Base-by-base conservation (phyloP, 2,113 vertebrate species). In the Mobula hypostoma region DNA sequence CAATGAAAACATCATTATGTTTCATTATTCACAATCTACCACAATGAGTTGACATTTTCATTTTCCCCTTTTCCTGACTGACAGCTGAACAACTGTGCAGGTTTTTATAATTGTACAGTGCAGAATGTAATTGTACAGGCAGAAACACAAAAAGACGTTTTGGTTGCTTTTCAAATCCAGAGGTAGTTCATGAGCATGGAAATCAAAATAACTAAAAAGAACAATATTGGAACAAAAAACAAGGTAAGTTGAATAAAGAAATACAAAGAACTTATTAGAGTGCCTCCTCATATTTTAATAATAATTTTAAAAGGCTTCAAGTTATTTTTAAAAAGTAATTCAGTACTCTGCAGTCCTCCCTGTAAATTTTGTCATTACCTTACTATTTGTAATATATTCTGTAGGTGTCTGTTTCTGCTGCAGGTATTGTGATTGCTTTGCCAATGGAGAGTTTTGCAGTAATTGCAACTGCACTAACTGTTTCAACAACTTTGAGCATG, bases 391-490 rank as follows among this genome's bases (percentile, higher is more conserved):
- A 15, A n/a, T 93, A 74, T 48, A 48, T 74, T 93, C 48, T 48
- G 48, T 48, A 48, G 48, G 88, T 72, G 70, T 40, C 17, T 76
- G 17, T 29, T 14, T 94, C 21, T 72, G 74, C 68, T 91, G 24
- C 94, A 94, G 94, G 68, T 94, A 94, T 70, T 94, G 94, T 36
- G 94, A 94, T 83, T 94, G 94, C 58, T 94, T 94, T 91, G 80
- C 94, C 94, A 94, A 94, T 94, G 94, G 94, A 36, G 94, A 94
- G 94, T 94, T 94, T 77, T 94, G 94, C 83, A 90, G 87, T 77
- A 94, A 87, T 68, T 94, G 94, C 36, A 94, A 94, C 36, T 94
- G 94, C 74, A 83, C 80, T 40, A 94, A 94, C 17, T 94, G 94
- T 29, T 94, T 92, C n/a, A 94, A 94, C 70, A 94, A 94, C 70